Conservation (phyloP, 2,888 invertebrate species). For the Acleris sparsana region DNA sequence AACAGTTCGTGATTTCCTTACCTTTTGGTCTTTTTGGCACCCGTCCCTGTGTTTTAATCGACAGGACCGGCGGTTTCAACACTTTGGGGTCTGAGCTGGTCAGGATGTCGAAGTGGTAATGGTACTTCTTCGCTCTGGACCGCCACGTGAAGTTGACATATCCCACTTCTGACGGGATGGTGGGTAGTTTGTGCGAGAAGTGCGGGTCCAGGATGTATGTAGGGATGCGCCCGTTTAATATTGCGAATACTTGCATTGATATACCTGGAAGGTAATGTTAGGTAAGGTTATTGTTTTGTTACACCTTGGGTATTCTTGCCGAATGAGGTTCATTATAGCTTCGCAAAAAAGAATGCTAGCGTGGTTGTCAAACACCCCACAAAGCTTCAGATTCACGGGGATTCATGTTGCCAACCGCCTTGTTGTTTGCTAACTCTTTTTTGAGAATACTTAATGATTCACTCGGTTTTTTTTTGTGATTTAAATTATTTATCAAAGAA, state of each 20-base stretch:
- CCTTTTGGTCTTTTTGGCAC: constrained; percentile 94
- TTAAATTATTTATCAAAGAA: no score
- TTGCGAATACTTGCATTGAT: constrained; percentile 94
- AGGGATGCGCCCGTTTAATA: constrained; percentile 92
- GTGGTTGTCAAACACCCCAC: no score
- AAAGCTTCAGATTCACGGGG: no score
- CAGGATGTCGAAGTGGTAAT: constrained; percentile 93
- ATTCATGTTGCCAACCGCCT: no score
- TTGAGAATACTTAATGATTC: no score
- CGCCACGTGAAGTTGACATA: constrained; percentile 96
- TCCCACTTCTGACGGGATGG: constrained; percentile 96
- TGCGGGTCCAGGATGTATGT: constrained; percentile 95
- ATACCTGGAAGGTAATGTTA: constrained; percentile 82
- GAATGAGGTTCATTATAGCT: no score
- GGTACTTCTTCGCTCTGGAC: constrained; percentile 90
- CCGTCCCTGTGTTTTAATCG: constrained; percentile 92
- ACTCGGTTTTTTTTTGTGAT: no score
- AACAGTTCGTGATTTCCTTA: constrained; percentile 56
- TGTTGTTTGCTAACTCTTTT: no score
- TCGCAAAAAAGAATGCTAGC: no score
- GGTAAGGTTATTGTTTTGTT: no score
- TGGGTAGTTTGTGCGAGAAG: constrained; percentile 94
- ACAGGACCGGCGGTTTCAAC: constrained; percentile 92
- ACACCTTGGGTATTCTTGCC: no score
- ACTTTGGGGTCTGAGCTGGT: constrained; percentile 93